Base-by-base conservation (phyloP, 1,140 invertebrate species). In the Marisa cornuarietis region DNA sequence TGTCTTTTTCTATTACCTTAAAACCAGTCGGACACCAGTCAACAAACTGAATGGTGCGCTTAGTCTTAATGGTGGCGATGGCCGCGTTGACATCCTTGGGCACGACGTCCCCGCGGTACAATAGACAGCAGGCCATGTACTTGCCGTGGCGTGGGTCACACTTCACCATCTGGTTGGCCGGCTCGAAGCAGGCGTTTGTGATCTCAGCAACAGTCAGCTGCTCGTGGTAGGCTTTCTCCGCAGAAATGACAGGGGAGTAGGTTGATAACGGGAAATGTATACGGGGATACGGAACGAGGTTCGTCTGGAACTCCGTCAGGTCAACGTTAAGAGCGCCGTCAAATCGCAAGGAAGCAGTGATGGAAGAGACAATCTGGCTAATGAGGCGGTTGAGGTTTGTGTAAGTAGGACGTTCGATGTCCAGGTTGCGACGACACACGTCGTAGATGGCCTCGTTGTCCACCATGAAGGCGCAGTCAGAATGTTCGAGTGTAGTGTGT, bases 381-480 rank as follows among this genome's bases (percentile, higher is more conserved):
- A 91, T 87, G n/a, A 91, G 82, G 54, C 90, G 83, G 82, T 91
- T 91, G 42, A 91, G 81, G 82, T 90, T 90, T n/a, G 82, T 87
- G 83, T 89, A 90, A 3, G 95, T 95, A 14, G 95, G 95, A 51
- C 94, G 91, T 5, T 93, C 92, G 6, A 95, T 94, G 84, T 95
- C 94, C 51, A 96, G 89, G 77, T 93, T 93, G 76, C 94, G 92
- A 2, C 95, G 93, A 91, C 96, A 97, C 90, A 97, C 97, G 89
- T 97, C 96, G 85, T 97, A 97, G 87, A 97, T 97, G 82, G 95
- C 96, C 90, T 97, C 96, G 90, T 94, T 96, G 91, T 96, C 89
- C 68, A 90, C 87, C 93, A 91, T 89, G 84, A 90, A 90, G 76
- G 89, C 87, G 81, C 90, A 91, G 83, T 90, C 87, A 6, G 88